Conservation (phyloP, 2,113 vertebrate genomes). For the Channa maculata region DNA sequence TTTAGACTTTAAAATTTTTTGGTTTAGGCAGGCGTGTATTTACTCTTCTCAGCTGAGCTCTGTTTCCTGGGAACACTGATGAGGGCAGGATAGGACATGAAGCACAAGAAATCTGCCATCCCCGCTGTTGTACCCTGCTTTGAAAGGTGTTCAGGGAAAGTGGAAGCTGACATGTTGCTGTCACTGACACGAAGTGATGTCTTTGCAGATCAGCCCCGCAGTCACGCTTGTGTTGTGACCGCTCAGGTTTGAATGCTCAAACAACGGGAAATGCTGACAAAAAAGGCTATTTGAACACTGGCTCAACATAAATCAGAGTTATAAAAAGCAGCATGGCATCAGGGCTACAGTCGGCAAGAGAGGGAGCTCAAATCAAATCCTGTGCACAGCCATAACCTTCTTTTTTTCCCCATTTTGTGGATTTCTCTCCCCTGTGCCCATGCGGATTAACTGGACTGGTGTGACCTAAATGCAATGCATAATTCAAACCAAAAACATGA, state of each 20-base stretch:
- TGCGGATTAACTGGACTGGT: slow-evolving; percentile 65
- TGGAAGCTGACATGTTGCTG: slow-evolving; percentile 55
- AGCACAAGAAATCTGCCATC: slow-evolving; percentile 46
- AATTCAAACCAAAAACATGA: slow-evolving; percentile 14
- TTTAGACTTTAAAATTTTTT: slow-evolving; percentile 62
- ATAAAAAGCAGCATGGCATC: slow-evolving; percentile 68
- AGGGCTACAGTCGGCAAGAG: slow-evolving; percentile 42
- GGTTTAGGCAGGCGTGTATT: slow-evolving; percentile 19
- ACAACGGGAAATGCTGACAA: slow-evolving; percentile 52
- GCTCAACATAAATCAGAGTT: slow-evolving; percentile 72
- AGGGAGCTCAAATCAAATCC: slow-evolving; percentile 62
- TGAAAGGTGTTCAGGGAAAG: slow-evolving; percentile 51
- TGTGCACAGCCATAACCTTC: slow-evolving; percentile 54
- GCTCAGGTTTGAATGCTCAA: slow-evolving; percentile 55
- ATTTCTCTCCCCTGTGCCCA: slow-evolving; percentile 52
- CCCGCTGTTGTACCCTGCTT: slow-evolving; percentile 48
- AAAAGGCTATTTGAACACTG: slow-evolving; percentile 72
- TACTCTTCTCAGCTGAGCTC: slow-evolving; percentile 20
- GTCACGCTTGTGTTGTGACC: slow-evolving; percentile 54
- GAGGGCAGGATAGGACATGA: slow-evolving; percentile 44
- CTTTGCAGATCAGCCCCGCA: slow-evolving; percentile 64
- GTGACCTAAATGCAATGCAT: slow-evolving; percentile 58
- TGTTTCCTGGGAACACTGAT: slow-evolving; percentile 41
- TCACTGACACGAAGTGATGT: slow-evolving; percentile 64
- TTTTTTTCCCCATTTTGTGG: slow-evolving; percentile 28